Conservation (phyloP, 2,797 vertebrate genomes). For the Limnodromus scolopaceus region DNA sequence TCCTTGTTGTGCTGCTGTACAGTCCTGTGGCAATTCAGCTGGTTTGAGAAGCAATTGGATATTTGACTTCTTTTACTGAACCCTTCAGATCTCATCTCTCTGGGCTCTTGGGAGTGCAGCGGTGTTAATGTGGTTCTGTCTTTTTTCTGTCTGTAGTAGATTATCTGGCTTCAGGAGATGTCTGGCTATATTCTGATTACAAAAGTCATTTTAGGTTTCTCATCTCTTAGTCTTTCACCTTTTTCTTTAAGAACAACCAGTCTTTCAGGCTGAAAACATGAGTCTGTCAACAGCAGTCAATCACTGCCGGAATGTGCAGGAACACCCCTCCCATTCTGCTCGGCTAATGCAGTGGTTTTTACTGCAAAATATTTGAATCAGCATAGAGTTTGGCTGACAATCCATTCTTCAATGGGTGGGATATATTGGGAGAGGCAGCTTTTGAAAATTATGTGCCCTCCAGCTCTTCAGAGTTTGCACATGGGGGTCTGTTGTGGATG, state of each 20-base stretch:
- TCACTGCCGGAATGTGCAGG: background rate
- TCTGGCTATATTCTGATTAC: background rate
- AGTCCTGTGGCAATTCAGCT: background rate
- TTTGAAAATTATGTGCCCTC: background rate
- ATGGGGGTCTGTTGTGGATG: background rate
- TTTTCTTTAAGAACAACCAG: background rate
- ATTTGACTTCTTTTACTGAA: background rate
- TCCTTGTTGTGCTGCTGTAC: background rate
- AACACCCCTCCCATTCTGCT: background rate
- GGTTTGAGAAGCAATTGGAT: background rate
- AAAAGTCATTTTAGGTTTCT: slow-evolving; percentile 1
- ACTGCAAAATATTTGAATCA: background rate
- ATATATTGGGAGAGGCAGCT: background rate
- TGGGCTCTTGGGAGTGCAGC: background rate
- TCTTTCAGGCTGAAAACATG: background rate
- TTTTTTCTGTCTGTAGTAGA: background rate
- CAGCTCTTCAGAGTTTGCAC: background rate
- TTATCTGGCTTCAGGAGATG: background rate
- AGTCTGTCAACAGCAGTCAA: background rate
- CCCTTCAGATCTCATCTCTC: background rate
- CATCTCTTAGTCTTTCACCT: background rate
- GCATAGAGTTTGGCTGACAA: background rate
- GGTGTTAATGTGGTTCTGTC: background rate
- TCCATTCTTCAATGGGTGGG: background rate
- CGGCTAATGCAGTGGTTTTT: fast-evolving